These are phyloP conservation scores for Morpho deidamia DNA, from an alignment of 2,888 invertebrate genomes.

Conservation along the genomic window DNA sequence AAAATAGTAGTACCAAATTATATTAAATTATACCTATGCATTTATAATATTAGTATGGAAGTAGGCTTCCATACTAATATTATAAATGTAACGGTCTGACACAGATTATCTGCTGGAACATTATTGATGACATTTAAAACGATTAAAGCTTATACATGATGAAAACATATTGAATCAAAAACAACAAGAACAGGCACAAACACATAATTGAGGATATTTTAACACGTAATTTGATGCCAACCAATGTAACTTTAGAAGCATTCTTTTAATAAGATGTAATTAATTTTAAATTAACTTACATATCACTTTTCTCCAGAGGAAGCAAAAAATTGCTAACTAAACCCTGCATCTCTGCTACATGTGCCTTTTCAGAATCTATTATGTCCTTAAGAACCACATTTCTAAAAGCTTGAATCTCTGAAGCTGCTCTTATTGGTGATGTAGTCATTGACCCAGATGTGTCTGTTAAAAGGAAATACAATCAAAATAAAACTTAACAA, in stretches of 20 bases:
- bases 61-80: too few relatives aligned
- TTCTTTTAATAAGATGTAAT: neutral
- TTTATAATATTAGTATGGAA: too few relatives aligned
- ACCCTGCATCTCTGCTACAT: conserved; percentile 93
- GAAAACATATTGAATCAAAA: too few relatives aligned
- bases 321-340: conserved; percentile 90
- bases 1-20: too few relatives aligned
- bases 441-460: conserved; percentile 77
- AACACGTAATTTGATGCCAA: neutral
- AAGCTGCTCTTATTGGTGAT: conserved; percentile 81
- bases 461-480: conserved; percentile 46
- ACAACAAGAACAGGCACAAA: too few relatives aligned
- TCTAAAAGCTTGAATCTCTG: conserved; percentile 87
- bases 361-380: conserved; percentile 94
- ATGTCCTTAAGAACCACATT: conserved; percentile 93
- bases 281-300: conserved; percentile 81
- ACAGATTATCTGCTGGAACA: too few relatives aligned
- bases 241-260: too few relatives aligned
- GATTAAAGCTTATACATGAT: too few relatives aligned
- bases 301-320: conserved; percentile 90
- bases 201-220: neutral
- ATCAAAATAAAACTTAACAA: too few relatives aligned
- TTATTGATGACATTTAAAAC: too few relatives aligned
- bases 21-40: too few relatives aligned
- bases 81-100: too few relatives aligned